These are phyloP conservation scores for Arbacia lixula DNA, from an alignment of 53 echinoderm and acorn worm species.

Conservation along the genomic window DNA sequence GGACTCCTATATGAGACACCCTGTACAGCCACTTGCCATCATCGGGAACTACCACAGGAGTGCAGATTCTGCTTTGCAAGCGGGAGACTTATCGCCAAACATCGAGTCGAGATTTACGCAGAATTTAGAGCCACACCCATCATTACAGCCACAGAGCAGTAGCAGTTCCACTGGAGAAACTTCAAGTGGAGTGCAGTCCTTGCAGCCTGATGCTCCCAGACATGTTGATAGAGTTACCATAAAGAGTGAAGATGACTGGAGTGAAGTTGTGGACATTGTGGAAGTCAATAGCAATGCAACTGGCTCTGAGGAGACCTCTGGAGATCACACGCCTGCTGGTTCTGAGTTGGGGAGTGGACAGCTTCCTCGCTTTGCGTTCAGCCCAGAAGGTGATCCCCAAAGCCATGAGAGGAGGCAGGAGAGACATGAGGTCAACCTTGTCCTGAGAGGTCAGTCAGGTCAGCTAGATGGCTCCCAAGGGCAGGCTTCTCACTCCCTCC, in stretches of 20 bases:
- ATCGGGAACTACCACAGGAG: background rate
- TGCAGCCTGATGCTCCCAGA: too few relatives aligned
- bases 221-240: constrained; percentile 33
- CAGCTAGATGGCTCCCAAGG: constrained; percentile 3
- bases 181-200: constrained; percentile 1
- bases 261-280: constrained; percentile 27
- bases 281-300: constrained; percentile 20
- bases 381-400: background rate
- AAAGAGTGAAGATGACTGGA: constrained; percentile 41
- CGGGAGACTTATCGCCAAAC: background rate
- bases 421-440: too few relatives aligned
- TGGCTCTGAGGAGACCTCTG: background rate
- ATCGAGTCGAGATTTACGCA: background rate
- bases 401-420: too few relatives aligned
- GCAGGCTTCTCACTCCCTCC: background rate
- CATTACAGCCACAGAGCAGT: background rate
- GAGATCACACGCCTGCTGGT: too few relatives aligned
- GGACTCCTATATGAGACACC: constrained; percentile 11
- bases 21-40: background rate
- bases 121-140: background rate
- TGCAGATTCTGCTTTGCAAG: constrained; percentile 1
- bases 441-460: too few relatives aligned
- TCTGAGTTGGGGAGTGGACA: too few relatives aligned
- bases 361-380: background rate
- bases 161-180: background rate